Conservation (phyloP, 2,888 invertebrate genomes). For the Polymixis flavicincta region DNA sequence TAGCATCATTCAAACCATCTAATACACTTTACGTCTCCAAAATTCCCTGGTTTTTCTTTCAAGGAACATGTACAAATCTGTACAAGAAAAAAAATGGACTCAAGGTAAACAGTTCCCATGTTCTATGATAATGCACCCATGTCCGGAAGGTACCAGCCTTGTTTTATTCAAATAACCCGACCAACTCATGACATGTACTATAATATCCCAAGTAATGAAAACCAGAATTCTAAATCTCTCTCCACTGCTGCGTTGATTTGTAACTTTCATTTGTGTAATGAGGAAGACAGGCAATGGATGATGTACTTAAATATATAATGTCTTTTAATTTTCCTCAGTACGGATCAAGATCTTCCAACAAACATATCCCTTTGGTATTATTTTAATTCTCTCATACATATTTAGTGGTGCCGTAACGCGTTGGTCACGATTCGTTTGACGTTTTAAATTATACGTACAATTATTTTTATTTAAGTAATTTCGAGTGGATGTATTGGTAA, state of each 20-base stretch:
- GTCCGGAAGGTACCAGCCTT: conserved; percentile 77
- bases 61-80: conserved; percentile 52
- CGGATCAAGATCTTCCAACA: conserved; percentile 63
- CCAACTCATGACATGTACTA: conserved; percentile 77
- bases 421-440: conserved; percentile 78
- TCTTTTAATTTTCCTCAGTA: conserved; percentile 13
- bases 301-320: neutral
- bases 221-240: neutral
- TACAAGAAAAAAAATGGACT: conserved; percentile 62
- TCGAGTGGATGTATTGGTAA: conserved; percentile 46
- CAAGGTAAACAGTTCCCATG: conserved; percentile 68
- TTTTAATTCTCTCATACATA: conserved; percentile 87
- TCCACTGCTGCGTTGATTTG: conserved; percentile 35
- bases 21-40: conserved; percentile 15
- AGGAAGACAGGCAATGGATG: conserved; percentile 30
- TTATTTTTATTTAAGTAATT: conserved; percentile 69
- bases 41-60: conserved; percentile 28
- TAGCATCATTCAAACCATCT: conserved; percentile 16
- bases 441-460: conserved; percentile 70
- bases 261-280: neutral
- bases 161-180: conserved; percentile 81
- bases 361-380: conserved; percentile 73
- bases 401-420: conserved; percentile 76
- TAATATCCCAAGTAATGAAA: conserved; percentile 1
- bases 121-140: conserved; percentile 73